These are phyloP conservation scores for Parauchenoglanis ngamensis DNA, from an alignment of 2,797 vertebrate genomes.

Conservation along the genomic window DNA sequence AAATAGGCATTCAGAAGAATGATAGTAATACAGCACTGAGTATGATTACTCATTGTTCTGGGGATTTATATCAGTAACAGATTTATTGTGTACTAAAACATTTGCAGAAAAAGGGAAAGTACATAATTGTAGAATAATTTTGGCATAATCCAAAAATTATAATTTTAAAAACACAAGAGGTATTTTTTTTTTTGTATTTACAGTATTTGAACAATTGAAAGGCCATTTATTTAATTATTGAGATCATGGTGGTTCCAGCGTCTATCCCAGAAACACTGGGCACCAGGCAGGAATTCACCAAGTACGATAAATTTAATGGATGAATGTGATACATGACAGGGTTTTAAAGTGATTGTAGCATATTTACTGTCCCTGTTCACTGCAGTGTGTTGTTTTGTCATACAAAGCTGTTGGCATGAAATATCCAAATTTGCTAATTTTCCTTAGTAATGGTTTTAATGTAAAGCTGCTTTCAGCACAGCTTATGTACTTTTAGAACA, in stretches of 20 bases:
- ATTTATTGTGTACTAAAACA: neutral
- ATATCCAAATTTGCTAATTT: neutral
- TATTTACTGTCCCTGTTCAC: neutral
- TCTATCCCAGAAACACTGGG: neutral
- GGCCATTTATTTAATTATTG: neutral
- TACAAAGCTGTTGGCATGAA: neutral
- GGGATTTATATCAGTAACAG: neutral
- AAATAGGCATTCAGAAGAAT: constrained; percentile 39
- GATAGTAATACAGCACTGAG: neutral
- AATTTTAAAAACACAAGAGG: neutral
- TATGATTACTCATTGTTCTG: neutral
- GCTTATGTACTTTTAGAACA: neutral
- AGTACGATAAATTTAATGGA: neutral
- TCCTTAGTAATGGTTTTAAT: neutral
- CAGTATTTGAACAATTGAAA: neutral
- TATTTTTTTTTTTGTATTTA: neutral
- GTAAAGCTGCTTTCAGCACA: neutral
- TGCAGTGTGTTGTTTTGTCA: neutral
- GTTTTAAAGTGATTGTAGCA: neutral
- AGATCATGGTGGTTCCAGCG: neutral
- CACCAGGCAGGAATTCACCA: neutral
- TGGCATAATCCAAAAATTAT: neutral
- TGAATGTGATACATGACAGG: neutral
- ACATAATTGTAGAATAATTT: neutral
- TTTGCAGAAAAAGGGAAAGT: neutral